Base-by-base conservation (phyloP, 2,113 vertebrate species). In the Zapornia atra region DNA sequence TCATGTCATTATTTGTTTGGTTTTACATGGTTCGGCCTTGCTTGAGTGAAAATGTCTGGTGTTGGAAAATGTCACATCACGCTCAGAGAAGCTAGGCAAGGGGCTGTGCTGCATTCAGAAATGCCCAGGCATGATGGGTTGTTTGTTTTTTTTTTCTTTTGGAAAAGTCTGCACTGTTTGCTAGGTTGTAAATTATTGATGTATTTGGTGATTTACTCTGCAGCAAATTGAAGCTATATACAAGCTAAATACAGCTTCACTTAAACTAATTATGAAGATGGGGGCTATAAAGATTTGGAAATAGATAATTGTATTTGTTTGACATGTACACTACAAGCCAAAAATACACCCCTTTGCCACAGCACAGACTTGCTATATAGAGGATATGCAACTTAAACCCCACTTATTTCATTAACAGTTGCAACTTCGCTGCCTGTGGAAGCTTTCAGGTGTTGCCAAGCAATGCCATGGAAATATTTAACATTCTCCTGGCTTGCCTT, bases 21-120 rank as follows among this genome's bases (percentile, higher is more conserved):
- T 96, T 98, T 97, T 97, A 94, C 93, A 94, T 44, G 77, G 94
- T 53, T 89, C 46, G 70, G 82, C 57, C 69, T 95, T 97, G 95
- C 96, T 94, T 80, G 88, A 95, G 81, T 96, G 89, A 93, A 95
- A 95, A 86, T 82, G 95, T 65, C 78, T 93, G 56, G 31, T 82
- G 70, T 6, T 92, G 65, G 68, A 87, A 93, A 82, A 26, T 57
- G 69, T 84, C 88, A 84, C 80, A 88, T 56, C 46, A 22, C 71
- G 53, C 76, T 82, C 61, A 33, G 65, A 79, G 83, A 89, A 82
- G 54, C 40, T 11, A 66, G 34, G 57, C 57, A 69, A 76, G 57
- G 69, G 75, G 48, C 8, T 18, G 48, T 54, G 66, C 40, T 89
- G 61, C 61, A 63, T 80, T 80, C 26, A 20, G 83, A 76, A 92